Percentiles rank a stretch among this genome's conserved stretches.
Evolutionary conservation across 2,113 vertebrate species (phyloP).

Genomic region (Coracopsis vasa): DNA sequence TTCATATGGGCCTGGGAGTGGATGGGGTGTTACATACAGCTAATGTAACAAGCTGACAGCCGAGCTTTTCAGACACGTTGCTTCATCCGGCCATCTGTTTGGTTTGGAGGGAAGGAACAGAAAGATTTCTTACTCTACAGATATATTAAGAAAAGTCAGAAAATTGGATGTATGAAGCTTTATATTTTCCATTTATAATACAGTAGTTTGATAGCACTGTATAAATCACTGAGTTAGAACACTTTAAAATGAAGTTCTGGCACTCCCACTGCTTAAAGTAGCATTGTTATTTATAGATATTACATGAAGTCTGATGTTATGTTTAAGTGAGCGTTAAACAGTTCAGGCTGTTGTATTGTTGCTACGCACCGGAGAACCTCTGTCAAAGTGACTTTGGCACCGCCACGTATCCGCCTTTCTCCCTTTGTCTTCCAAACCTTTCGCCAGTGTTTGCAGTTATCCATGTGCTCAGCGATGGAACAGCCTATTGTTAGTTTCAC

Average conservation of each 20-base stretch:
- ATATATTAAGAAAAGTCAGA: slow-evolving; percentile 23
- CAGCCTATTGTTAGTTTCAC: slow-evolving; percentile 52
- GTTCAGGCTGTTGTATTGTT: slow-evolving; percentile 63
- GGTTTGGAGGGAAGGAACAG: slow-evolving; percentile 19
- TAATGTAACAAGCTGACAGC: slow-evolving; percentile 58
- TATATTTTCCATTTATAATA: slow-evolving; percentile 43
- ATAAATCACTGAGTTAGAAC: slow-evolving; percentile 46
- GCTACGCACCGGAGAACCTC: slow-evolving; percentile 45
- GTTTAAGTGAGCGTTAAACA: slow-evolving; percentile 71
- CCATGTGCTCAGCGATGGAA: slow-evolving; percentile 55
- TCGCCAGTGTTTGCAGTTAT: slow-evolving; percentile 49
- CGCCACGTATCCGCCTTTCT: neutral
- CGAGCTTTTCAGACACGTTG: neutral
- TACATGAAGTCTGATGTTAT: slow-evolving; percentile 63
- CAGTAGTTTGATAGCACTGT: slow-evolving; percentile 37
- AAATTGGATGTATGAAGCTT: neutral
- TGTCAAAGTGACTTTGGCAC: slow-evolving; percentile 60
- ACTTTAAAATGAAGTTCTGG: slow-evolving; percentile 50
- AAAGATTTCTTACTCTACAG: slow-evolving; percentile 6
- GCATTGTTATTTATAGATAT: slow-evolving; percentile 70
- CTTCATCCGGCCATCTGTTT: slow-evolving; percentile 67
- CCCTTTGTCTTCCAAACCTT: slow-evolving; percentile 38
- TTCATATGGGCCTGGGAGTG: slow-evolving; percentile 9
- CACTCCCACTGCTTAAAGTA: slow-evolving; percentile 43
- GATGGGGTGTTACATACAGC: slow-evolving; percentile 24